A percentile compares a stretch with the other conserved stretches of the same genome.
Conservation (phyloP, 2,113 vertebrate species). For the Aspiorhynchus laticeps region DNA sequence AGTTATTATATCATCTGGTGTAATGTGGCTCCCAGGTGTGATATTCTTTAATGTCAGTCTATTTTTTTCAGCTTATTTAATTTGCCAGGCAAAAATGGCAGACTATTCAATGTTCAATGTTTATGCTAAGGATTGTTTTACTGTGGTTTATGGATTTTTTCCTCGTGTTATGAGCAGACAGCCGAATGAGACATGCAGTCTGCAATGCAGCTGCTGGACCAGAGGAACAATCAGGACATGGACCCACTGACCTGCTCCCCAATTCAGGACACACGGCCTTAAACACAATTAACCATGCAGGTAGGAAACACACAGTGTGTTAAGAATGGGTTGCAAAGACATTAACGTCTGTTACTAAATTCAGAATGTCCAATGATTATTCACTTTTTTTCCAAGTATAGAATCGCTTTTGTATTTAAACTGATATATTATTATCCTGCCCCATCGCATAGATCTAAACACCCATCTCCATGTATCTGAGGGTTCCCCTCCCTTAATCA, state of each 20-base stretch:
- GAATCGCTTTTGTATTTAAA: neutral
- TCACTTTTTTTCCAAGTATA: neutral
- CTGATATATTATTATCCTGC: conserved; percentile 6
- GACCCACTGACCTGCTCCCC: conserved; percentile 50
- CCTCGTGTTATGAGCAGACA: conserved; percentile 60
- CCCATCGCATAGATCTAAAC: conserved; percentile 64
- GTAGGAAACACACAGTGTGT: conserved; percentile 61
- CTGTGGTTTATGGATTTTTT: neutral
- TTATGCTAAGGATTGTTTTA: neutral
- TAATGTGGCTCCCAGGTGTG: neutral
- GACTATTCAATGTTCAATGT: neutral
- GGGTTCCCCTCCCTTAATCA: conserved; percentile 71
- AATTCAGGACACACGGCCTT: conserved; percentile 54
- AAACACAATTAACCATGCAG: conserved; percentile 70
- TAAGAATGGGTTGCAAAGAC: neutral
- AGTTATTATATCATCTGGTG: too few species aligned
- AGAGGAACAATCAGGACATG: conserved; percentile 62
- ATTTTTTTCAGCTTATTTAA: neutral
- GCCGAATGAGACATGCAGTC: conserved; percentile 76
- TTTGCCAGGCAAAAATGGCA: neutral
- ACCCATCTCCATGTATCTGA: conserved; percentile 60
- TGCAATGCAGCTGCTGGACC: conserved; percentile 61
- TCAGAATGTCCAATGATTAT: neutral
- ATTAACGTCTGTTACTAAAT: neutral
- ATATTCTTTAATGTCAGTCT: neutral